phyloP scores from a whole-genome alignment of 2,113 vertebrate species.

The Boulengeromyrus knoepffleri region DNA sequence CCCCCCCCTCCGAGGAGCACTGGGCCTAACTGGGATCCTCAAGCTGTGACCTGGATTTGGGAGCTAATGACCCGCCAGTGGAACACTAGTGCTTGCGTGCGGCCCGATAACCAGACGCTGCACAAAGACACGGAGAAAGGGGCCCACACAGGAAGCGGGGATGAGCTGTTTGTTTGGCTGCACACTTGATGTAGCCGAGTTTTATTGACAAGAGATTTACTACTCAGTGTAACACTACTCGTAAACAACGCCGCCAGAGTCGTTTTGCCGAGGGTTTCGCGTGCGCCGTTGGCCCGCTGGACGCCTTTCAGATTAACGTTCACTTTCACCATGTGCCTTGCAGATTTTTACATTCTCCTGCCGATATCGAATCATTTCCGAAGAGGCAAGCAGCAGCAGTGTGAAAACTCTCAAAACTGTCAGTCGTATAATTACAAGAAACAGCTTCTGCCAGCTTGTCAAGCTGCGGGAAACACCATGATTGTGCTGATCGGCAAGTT shows the following conservation, averaged over 20 bases:
- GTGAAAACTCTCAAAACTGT: neutral
- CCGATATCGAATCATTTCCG: neutral
- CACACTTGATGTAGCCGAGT: neutral
- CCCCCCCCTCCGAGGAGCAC: too few relatives aligned
- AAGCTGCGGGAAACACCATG: neutral
- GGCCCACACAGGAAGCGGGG: neutral
- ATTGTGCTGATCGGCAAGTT: slow-evolving; percentile 10
- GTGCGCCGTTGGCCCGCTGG: neutral
- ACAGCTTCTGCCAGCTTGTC: neutral
- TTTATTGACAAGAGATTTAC: slow-evolving; percentile 13
- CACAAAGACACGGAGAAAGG: neutral
- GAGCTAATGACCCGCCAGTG: neutral
- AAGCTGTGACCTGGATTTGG: neutral
- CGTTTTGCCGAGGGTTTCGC: neutral
- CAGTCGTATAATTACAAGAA: neutral
- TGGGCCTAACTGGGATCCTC: neutral
- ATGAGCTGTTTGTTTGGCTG: neutral
- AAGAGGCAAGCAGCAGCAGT: neutral
- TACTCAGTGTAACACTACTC: neutral
- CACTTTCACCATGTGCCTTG: neutral
- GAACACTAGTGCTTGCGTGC: neutral
- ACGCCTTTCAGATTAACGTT: neutral
- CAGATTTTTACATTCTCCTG: neutral
- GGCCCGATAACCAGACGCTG: neutral
- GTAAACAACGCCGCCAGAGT: slow-evolving; percentile 1